Evolutionary conservation across 2,113 vertebrate genomes (phyloP), one percentile per base, ranked within the genome.

Genomic region (Penelope pileata): DNA sequence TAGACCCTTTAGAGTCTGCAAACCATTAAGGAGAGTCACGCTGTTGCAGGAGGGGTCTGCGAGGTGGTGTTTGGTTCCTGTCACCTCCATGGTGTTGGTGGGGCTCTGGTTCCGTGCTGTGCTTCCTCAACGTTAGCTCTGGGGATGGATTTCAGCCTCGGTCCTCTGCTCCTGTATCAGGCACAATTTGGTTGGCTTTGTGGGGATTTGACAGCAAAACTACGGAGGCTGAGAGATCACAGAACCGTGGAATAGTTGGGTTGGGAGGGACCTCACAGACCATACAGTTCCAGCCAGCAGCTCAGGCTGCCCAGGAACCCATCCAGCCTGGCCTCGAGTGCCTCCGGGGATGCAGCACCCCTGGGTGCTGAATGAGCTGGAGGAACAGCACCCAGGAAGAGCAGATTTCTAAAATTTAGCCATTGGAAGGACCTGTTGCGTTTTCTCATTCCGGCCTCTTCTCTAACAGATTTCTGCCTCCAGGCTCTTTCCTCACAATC

Each of bases 311-410:
- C n/a, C n/a, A n/a, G n/a, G n/a, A n/a, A n/a, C n/a, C n/a, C n/a
- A n/a, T n/a, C n/a, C n/a, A n/a, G n/a, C n/a, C n/a, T n/a, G n/a
- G n/a, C n/a, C n/a, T n/a, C n/a, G n/a, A n/a, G n/a, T n/a, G n/a
- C n/a, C n/a, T n/a, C n/a, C n/a, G n/a, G n/a, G n/a, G n/a, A n/a
- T n/a, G n/a, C n/a, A n/a, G n/a, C n/a, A n/a, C n/a, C n/a, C n/a
- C n/a, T n/a, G n/a, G 45, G 1, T 2, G 0, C 78, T 42, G 1
- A 29, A 7, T 13, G 2, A 16, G n/a, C 7, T 11, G 66, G 22
- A 32, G 79, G 68, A 75, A 10, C 38, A 15, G 9, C 29, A 16
- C 30, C 34, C 5, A 13, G 82, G 66, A 76, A 27, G 58, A 58
- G 10, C 11, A 54, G 50, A 4, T 7, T 34, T 45, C 21, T 24